Base-by-base conservation (phyloP, 2,113 vertebrate species). In the Myodes glareolus region DNA sequence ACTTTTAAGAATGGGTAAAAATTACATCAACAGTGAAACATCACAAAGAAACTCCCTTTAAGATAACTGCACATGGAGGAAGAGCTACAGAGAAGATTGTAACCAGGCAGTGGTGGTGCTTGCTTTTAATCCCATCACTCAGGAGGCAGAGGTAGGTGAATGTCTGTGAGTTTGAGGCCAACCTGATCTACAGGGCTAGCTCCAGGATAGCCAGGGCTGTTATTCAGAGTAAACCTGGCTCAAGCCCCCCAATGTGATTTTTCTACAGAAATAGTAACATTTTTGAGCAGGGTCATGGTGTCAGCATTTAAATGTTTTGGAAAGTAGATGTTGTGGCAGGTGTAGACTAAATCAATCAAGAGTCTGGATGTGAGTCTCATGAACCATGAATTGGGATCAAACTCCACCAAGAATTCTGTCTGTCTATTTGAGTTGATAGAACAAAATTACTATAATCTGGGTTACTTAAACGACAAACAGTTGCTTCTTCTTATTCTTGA, bases 301-400 rank as follows among this genome's bases (percentile, higher is more conserved):
- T 0, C 6, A 14, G 3, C 3, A 31, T 33, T 78, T 84, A 39
- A 39, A n/a, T 76, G 4, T 14, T 63, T 73, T 13, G 27, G 29
- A 55, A 11, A 36, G 73, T n/a, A 10, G 39, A 33, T 36, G 3
- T 2, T 19, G 21, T 7, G 7, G 1, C 50, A 52, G 19, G n/a
- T 36, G 4, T 31, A 45, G 36, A 36, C 19, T 75, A 73, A 90
- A 27, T 63, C n/a, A 27, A 27, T 14, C 21, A 17, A 31, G 29
- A 5, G 68, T 3, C 16, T 31, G 47, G 4, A 1, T 52, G 4
- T 39, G 61, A 33, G 45, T 2, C 0, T 23, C 31, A n/a, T 86
- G 33, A 19, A 1, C 5, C 4, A 7, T n/a, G 45, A 6, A 7
- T n/a, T 39, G 14, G 7, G 1, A 1, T 73, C 21, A 50, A 67